phyloP scores from a whole-genome alignment of 2,797 vertebrate genomes.

The Enteromius anoplus region DNA sequence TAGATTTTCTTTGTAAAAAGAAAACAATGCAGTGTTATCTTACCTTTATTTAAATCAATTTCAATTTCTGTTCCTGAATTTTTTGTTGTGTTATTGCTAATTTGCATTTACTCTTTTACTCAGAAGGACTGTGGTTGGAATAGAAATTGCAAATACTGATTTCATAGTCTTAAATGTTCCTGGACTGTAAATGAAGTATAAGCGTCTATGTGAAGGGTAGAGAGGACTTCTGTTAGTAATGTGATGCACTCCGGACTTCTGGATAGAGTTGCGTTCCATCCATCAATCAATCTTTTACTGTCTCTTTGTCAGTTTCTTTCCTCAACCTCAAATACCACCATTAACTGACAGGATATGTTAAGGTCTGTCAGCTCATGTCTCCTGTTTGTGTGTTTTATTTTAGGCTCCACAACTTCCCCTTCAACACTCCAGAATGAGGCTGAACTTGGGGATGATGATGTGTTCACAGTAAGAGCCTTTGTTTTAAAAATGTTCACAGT shows the following conservation, averaged over 20 bases:
- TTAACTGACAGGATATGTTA: slow-evolving; percentile 57
- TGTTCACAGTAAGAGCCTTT: slow-evolving; percentile 91
- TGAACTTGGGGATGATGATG: slow-evolving; percentile 96
- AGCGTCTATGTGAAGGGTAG: slow-evolving; percentile 10
- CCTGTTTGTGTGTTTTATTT: slow-evolving; percentile 51
- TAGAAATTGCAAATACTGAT: not conserved
- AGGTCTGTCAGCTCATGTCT: slow-evolving; percentile 54
- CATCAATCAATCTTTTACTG: slow-evolving; percentile 24
- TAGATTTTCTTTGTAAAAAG: not conserved
- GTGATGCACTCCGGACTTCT: slow-evolving; percentile 38
- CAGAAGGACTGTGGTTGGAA: not conserved
- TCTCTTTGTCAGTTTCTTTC: slow-evolving; percentile 37
- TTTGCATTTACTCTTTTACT: not conserved
- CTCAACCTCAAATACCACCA: slow-evolving; percentile 28
- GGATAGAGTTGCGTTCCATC: slow-evolving; percentile 49
- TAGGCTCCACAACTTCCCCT: slow-evolving; percentile 97
- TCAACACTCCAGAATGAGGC: slow-evolving; percentile 97
- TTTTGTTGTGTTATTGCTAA: not conserved
- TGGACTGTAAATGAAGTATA: slow-evolving; percentile 15
- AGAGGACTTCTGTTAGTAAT: slow-evolving; percentile 24
- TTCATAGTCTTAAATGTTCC: not conserved
- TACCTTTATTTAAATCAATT: not conserved
- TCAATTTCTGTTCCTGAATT: not conserved
- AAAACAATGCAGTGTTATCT: not conserved
- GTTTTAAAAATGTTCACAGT: not conserved